phyloP scores from a whole-genome alignment of 2,797 vertebrate genomes.

The Moxostoma hubbsi region DNA sequence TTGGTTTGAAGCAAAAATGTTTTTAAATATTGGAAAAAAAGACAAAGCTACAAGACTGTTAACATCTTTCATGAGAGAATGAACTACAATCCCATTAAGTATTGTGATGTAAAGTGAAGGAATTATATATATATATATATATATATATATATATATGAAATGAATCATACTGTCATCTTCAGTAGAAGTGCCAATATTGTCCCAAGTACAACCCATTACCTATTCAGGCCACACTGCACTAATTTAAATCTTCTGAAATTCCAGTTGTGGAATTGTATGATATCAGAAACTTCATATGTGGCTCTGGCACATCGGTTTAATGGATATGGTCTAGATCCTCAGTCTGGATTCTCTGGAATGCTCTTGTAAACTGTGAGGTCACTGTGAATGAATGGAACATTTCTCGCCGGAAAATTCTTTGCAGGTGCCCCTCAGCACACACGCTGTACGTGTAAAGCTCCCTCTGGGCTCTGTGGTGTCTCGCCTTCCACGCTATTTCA shows the following conservation, averaged over 20 bases:
- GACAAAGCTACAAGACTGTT: no score
- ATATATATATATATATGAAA: no score
- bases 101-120: no score
- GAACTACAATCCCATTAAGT: no score
- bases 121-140: no score
- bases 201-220: no score
- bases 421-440: constrained; percentile 65
- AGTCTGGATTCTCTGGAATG: constrained; percentile 67
- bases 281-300: constrained; percentile 58
- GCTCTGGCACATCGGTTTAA: constrained; percentile 62
- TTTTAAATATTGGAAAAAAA: no score
- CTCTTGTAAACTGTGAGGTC: constrained; percentile 65
- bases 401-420: constrained; percentile 59
- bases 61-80: no score
- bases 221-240: not conserved
- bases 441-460: constrained; percentile 59
- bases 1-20: no score
- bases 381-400: constrained; percentile 39
- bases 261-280: not conserved
- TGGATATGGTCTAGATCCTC: constrained; percentile 56
- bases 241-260: not conserved
- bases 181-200: no score
- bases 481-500: constrained; percentile 53
- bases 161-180: no score
- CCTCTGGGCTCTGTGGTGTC: constrained; percentile 48